These are phyloP conservation scores for Caenorhabditis inopinata DNA, from an alignment of 1,140 invertebrate species.

Conservation along the genomic window DNA sequence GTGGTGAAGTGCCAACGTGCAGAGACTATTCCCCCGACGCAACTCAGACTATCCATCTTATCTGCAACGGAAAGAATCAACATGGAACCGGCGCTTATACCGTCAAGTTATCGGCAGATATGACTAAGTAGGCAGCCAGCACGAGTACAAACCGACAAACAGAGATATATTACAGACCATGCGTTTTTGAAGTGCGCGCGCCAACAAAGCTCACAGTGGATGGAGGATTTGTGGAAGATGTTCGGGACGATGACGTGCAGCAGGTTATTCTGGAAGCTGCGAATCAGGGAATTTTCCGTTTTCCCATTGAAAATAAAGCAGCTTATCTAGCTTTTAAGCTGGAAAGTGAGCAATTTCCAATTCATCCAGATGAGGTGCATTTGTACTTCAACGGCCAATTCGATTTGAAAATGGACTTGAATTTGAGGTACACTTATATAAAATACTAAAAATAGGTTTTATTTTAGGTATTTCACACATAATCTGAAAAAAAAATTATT, in stretches of 20 bases:
- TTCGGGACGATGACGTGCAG: conserved; percentile 39
- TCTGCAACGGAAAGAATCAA: background rate
- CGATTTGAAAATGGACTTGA: background rate
- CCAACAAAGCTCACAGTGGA: conserved; percentile 36
- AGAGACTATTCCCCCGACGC: background rate
- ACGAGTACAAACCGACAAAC: background rate
- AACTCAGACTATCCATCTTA: background rate
- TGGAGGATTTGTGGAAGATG: conserved; percentile 44
- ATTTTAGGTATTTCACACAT: too few species aligned
- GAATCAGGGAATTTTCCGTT: conserved; percentile 33
- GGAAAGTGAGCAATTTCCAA: conserved; percentile 28
- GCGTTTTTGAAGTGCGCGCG: background rate
- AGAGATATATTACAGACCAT: background rate
- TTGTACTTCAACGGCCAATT: background rate
- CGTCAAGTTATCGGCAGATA: background rate
- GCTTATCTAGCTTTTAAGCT: conserved; percentile 41
- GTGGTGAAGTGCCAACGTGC: background rate
- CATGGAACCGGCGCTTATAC: conserved; percentile 13
- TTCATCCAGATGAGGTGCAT: background rate
- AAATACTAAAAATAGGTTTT: background rate
- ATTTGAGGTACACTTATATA: background rate
- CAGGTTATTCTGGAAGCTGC: background rate
- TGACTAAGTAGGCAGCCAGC: background rate
- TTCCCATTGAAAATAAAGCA: background rate
- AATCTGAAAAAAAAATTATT: too few species aligned